Evolutionary conservation across 2,113 vertebrate species (phyloP), one percentile per base, ranked within the genome.

Genomic region (Odocoileus virginianus): DNA sequence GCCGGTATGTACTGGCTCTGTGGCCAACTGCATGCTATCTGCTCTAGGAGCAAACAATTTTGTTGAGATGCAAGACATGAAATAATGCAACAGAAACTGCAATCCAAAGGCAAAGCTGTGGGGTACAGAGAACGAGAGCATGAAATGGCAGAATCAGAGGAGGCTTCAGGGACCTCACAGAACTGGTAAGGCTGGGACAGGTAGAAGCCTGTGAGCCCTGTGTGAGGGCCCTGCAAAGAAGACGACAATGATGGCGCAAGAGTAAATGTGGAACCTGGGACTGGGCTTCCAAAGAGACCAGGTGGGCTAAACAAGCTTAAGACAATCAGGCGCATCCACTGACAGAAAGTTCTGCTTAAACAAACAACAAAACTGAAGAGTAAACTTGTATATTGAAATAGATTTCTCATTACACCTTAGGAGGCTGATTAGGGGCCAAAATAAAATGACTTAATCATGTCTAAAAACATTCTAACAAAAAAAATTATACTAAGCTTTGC

Each of bases 371-470:
- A 30, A 60, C 28, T 82, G 21, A 90, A 94, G 91, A 95, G 76
- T 78, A 64, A 91, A 81, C 45, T 50, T 91, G n/a, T 83, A 55
- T 64, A 88, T 57, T 91, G 15, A 94, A 98, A 91, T 43, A 11
- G 23, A 89, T 86, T 93, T 87, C 78, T 91, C 54, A 81, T 91
- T 96, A 87, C 8, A 91, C 71, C 71, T 92, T 45, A 89, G 64
- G 45, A 91, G 58, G 82, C 33, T 96, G 82, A 94, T 94, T 94
- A 93, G 2, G 91, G 33, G 54, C 17, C 57, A 97, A 95, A 97
- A 95, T 76, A 87, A 98, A 97, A 85, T 55, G 14, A 95, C 57
- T 93, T 96, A n/a, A 96, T 96, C 45, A 9, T 55, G 4, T 52
- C 50, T 84, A 60, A 89, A 67, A 95, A 50, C 27, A 94, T 57